phyloP scores from a whole-genome alignment of 2,888 invertebrate genomes.

The Eupithecia exiguata region DNA sequence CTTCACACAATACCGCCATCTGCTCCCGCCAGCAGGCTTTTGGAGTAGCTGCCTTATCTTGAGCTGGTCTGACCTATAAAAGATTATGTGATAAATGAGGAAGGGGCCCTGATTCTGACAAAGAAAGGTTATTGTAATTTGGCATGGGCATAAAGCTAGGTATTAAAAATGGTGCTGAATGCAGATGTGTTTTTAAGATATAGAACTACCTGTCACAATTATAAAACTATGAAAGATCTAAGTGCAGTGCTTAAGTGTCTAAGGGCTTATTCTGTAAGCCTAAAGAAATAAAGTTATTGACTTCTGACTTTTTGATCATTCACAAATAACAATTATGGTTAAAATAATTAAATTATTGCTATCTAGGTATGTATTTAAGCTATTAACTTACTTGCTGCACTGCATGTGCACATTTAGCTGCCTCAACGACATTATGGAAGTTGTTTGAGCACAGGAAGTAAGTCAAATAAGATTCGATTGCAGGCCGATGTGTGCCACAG shows the following conservation, averaged over 20 bases:
- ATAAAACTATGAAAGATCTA: too few species aligned
- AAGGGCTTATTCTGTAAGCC: too few species aligned
- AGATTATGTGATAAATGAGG: neutral
- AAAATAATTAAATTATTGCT: too few species aligned
- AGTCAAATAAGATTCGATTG: conserved; percentile 63
- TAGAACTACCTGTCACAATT: neutral
- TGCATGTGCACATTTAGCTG: conserved; percentile 74
- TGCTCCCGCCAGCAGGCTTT: conserved; percentile 74
- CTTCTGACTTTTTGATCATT: too few species aligned
- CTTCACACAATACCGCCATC: conserved; percentile 63
- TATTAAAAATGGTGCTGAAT: neutral
- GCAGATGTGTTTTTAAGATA: neutral
- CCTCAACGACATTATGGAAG: conserved; percentile 66
- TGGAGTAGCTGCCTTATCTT: conserved; percentile 68
- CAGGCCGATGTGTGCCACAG: conserved; percentile 66
- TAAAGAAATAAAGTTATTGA: too few species aligned
- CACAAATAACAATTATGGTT: too few species aligned
- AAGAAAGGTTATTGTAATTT: neutral
- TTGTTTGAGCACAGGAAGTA: conserved; percentile 62
- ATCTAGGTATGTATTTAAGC: too few species aligned
- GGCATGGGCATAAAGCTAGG: neutral
- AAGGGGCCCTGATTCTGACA: neutral
- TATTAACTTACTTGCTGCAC: conserved; percentile 68
- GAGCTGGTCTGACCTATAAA: conserved; percentile 66
- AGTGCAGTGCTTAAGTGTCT: too few species aligned